Evolutionary conservation across 2,888 invertebrate genomes (phyloP), one percentile per base, ranked within the genome.

Genomic region (Melinaea marsaeus): DNA sequence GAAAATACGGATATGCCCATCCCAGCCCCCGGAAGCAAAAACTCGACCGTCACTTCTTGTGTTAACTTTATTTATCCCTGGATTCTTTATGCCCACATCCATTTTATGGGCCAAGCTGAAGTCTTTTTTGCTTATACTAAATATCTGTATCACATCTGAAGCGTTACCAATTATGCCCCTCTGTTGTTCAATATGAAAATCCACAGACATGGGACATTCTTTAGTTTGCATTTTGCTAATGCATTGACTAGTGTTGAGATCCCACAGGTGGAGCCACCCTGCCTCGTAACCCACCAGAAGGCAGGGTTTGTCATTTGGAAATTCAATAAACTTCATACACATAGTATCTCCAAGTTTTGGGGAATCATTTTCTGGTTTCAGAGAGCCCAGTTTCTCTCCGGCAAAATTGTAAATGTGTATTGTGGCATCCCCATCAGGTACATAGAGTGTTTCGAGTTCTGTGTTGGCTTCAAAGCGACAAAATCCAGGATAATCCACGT

Each of bases 1-100:
- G 80, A 94, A 95, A 68, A 96, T 92, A 69, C 95, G 91, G 66
- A 95, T 87, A 67, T 94, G 92, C 2, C 95, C 94, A 76, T 96
- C 96, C 94, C 95, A 95, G 45, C 95, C 94, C 11, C 94, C 96
- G 0, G 93, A 91, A 32, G 93, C 93, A 73, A 96, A 94, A 6
- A 96, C 93, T 79, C 94, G 95, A 3, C 93, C 91, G 79, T 96
- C 96, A 0, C 88, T 84, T 35, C 95, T 91, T 69, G 95, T 90
- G 72, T 92, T 92, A 6, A 95, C 92, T 71, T 93, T 92, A 74
- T 94, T 95, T 54, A 94, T 93, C 6, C 96, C 95, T 2, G 94
- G 91, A 81, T 95, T 95, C 74, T 94, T 95, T n/a, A 96, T 91
- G 46, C 88, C 83, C 61, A 94, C 85, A 75, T 94, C 93, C 73